Percentiles rank a stretch among this genome's conserved stretches.
Conservation (phyloP, 1,140 invertebrate species). For the Pollicipes pollicipes region DNA sequence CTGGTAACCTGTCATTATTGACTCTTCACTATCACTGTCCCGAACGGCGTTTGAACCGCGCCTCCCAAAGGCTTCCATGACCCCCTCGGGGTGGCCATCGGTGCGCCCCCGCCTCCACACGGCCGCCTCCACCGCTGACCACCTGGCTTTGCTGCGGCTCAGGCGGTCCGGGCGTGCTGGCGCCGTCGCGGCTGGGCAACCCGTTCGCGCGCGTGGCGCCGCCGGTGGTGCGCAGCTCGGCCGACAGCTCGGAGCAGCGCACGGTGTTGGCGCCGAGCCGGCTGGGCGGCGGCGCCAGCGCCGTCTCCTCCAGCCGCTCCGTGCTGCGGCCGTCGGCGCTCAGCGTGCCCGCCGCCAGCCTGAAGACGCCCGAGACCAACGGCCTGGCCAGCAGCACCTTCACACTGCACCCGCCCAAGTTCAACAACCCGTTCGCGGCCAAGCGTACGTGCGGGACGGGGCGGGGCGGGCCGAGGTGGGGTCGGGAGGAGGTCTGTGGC, state of each 20-base stretch:
- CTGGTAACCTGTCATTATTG: no score
- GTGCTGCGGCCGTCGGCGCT: slow-evolving; percentile 3
- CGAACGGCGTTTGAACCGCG: no score
- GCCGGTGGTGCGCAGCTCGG: background rate
- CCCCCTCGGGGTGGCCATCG: no score
- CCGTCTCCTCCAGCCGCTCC: background rate
- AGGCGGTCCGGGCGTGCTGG: background rate
- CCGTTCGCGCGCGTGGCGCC: background rate
- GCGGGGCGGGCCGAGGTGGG: background rate
- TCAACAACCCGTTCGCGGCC: slow-evolving; percentile 1
- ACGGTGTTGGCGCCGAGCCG: background rate
- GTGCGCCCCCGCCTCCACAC: no score
- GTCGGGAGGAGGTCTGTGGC: background rate
- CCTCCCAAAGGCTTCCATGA: no score
- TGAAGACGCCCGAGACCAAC: background rate
- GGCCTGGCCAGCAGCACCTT: background rate
- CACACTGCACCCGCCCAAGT: slow-evolving; percentile 7
- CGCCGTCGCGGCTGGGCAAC: background rate
- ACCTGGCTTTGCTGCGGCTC: background rate
- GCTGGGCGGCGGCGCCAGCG: background rate
- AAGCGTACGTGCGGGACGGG: background rate
- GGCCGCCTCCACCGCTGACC: background rate
- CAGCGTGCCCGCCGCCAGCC: background rate
- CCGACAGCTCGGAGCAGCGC: background rate
- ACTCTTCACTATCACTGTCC: no score